phyloP scores from a whole-genome alignment of 37 sponge, comb jelly and placozoan species.

The Hormiphora californensis region DNA sequence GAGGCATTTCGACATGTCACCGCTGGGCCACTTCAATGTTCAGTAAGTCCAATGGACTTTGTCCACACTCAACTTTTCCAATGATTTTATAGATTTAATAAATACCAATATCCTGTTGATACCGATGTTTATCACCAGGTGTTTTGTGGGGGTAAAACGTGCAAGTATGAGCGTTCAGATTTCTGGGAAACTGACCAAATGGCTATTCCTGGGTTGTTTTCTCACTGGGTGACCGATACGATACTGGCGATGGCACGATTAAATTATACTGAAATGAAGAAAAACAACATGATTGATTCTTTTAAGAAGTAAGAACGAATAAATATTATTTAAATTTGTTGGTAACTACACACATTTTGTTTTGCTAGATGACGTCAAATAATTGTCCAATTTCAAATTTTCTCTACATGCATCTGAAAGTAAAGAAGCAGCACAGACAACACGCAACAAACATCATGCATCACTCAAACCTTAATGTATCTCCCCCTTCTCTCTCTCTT shows the following conservation, averaged over 20 bases:
- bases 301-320: conserved; percentile 67
- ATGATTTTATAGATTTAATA: neutral
- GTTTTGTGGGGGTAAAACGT: conserved; percentile 79
- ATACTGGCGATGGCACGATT: conserved; percentile 93
- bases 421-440: too few relatives aligned
- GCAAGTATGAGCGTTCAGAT: conserved; percentile 76
- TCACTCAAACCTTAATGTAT: neutral
- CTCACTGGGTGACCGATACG: conserved; percentile 85
- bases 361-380: too few relatives aligned
- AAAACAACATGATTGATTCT: conserved; percentile 62
- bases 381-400: too few relatives aligned
- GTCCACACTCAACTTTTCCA: neutral
- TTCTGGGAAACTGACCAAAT: conserved; percentile 60
- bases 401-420: too few relatives aligned
- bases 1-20: conserved; percentile 52
- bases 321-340: too few relatives aligned
- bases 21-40: conserved; percentile 46
- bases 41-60: neutral
- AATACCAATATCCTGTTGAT: too few relatives aligned
- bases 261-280: conserved; percentile 65
- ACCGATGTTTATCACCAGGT: conserved; percentile 43
- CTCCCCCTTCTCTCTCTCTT: neutral
- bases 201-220: conserved; percentile 74
- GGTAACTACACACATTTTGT: too few relatives aligned
- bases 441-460: too few relatives aligned